phyloP scores from a whole-genome alignment of 1,140 invertebrate species.

The Sitodiplosis mosellana region DNA sequence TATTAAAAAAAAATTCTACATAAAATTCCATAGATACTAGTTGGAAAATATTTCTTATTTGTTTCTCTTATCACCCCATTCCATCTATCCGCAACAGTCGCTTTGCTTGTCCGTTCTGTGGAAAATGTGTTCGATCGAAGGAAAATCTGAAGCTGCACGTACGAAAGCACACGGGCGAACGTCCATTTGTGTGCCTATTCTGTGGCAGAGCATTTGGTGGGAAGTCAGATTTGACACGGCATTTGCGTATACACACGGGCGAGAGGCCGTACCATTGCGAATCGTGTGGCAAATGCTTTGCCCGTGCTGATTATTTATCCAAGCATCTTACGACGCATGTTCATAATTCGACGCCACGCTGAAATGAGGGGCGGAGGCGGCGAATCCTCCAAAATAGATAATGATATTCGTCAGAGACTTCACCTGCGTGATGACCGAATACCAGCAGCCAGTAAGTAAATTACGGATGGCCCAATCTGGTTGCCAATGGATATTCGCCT shows the following conservation, averaged over 20 bases:
- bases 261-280: slow-evolving; percentile 69
- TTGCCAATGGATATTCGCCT: not conserved
- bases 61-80: no score
- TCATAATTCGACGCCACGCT: slow-evolving; percentile 40
- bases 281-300: slow-evolving; percentile 79
- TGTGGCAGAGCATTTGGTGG: slow-evolving; percentile 72
- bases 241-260: slow-evolving; percentile 73
- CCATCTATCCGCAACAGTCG: slow-evolving; percentile 11
- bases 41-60: no score
- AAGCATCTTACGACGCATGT: slow-evolving; percentile 80
- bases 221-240: slow-evolving; percentile 68
- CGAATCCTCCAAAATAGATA: slow-evolving; percentile 25
- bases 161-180: slow-evolving; percentile 70
- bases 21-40: no score
- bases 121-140: slow-evolving; percentile 72
- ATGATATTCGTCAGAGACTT: not conserved
- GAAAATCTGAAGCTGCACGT: slow-evolving; percentile 78
- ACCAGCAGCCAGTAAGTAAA: not conserved
- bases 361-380: slow-evolving; percentile 28
- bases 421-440: not conserved
- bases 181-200: slow-evolving; percentile 72
- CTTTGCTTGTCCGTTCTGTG: slow-evolving; percentile 74
- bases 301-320: slow-evolving; percentile 72
- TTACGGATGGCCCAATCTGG: not conserved
- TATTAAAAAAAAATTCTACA: not conserved